These are phyloP conservation scores for Smithornis capensis DNA, from an alignment of 2,113 vertebrate genomes.

Conservation along the genomic window DNA sequence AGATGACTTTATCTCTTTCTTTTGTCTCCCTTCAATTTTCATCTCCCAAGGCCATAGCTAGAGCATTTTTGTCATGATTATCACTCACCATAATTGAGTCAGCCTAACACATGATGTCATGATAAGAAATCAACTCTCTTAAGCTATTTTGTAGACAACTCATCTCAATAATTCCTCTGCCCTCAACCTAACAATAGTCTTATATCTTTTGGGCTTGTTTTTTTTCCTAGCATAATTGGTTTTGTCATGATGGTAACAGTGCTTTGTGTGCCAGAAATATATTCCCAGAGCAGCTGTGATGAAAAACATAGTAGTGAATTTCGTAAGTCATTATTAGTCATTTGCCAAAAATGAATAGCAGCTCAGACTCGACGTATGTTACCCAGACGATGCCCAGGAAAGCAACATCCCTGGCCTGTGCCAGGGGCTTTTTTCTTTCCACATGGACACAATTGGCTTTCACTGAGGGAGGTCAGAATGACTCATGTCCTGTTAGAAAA, in stretches of 20 bases:
- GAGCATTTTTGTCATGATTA: neutral
- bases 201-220: neutral
- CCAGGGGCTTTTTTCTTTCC: conserved; percentile 16
- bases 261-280: conserved; percentile 18
- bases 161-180: neutral
- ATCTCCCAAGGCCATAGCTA: neutral
- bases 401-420: neutral
- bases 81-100: neutral
- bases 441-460: neutral
- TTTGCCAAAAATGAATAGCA: conserved; percentile 26
- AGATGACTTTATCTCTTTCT: neutral
- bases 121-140: neutral
- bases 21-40: neutral
- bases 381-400: neutral
- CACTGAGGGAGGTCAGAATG: conserved; percentile 1
- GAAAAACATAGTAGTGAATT: conserved; percentile 28
- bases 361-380: neutral
- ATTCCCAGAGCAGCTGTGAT: conserved; percentile 21
- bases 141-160: conserved; percentile 7
- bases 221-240: neutral
- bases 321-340: conserved; percentile 44
- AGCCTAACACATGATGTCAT: neutral
- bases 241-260: conserved; percentile 31
- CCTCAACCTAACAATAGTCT: neutral
- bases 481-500: conserved; percentile 22